Conservation (phyloP, 1,140 invertebrate species). For the Tetramorium parvispinum region DNA sequence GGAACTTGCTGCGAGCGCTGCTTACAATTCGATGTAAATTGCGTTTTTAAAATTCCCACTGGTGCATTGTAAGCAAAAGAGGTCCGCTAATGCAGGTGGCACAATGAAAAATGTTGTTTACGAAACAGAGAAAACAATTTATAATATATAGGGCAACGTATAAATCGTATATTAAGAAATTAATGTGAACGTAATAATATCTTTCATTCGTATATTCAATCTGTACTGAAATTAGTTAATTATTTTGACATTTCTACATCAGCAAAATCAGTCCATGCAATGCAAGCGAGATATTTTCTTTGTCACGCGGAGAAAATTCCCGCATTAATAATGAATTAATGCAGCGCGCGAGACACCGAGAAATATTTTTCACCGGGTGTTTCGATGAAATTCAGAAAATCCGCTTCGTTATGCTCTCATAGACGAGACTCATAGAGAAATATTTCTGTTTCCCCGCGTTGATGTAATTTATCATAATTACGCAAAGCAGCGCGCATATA, state of each 20-base stretch:
- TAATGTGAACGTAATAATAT: constrained; percentile 19
- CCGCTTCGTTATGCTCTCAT: background rate
- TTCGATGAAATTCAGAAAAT: constrained; percentile 43
- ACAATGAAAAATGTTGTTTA: constrained; percentile 35
- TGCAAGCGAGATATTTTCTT: background rate
- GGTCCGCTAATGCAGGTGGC: constrained; percentile 28
- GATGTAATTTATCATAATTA: constrained; percentile 59
- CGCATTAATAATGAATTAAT: constrained; percentile 36
- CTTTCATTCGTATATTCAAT: background rate
- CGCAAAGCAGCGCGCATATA: constrained; percentile 42
- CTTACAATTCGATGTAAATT: constrained; percentile 58
- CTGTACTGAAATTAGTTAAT: background rate
- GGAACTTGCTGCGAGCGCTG: constrained; percentile 25
- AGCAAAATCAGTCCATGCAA: background rate
- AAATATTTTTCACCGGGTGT: background rate
- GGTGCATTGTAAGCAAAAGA: constrained; percentile 43
- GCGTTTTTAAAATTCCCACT: constrained; percentile 51
- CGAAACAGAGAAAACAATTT: background rate
- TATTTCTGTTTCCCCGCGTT: constrained; percentile 17
- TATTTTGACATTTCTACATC: background rate
- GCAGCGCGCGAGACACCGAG: background rate
- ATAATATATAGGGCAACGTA: no score
- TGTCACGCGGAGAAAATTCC: constrained; percentile 9
- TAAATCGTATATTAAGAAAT: constrained; percentile 19
- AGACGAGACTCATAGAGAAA: constrained; percentile 8